A percentile compares a stretch with the other conserved stretches of the same genome.
Conservation (phyloP, 1,140 invertebrate species). For the Hyphantria cunea region DNA sequence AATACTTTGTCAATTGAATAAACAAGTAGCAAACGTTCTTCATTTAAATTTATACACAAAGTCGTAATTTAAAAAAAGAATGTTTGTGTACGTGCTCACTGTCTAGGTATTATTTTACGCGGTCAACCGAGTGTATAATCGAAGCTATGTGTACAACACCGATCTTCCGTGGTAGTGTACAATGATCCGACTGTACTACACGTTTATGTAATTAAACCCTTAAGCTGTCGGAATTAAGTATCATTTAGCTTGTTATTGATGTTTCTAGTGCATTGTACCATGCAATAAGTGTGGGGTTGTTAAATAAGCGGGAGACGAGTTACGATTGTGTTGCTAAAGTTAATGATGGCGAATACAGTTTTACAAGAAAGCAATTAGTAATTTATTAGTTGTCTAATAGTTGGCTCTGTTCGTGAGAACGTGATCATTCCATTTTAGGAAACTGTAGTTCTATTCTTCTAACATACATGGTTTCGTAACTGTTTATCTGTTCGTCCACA, state of each 20-base stretch:
- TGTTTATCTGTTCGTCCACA: too few species aligned
- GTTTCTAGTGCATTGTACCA: conserved; percentile 11
- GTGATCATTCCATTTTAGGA: too few species aligned
- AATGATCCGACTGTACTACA: conserved; percentile 17
- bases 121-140: conserved; percentile 46
- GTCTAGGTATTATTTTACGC: conserved; percentile 23
- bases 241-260: background rate
- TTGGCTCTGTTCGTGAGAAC: too few species aligned
- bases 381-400: too few species aligned
- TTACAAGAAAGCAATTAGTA: background rate
- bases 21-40: too few species aligned
- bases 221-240: background rate
- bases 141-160: conserved; percentile 34
- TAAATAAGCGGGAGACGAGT: conserved; percentile 11
- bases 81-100: conserved; percentile 1
- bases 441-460: too few species aligned
- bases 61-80: too few species aligned
- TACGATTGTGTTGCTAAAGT: conserved; percentile 1
- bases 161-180: conserved; percentile 30
- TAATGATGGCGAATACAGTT: background rate
- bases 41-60: too few species aligned
- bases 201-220: conserved; percentile 6
- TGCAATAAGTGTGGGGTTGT: conserved; percentile 14
- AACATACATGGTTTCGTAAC: too few species aligned
- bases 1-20: too few species aligned